Conservation (phyloP, 2,888 invertebrate species). For the Calameuta filiformis region DNA sequence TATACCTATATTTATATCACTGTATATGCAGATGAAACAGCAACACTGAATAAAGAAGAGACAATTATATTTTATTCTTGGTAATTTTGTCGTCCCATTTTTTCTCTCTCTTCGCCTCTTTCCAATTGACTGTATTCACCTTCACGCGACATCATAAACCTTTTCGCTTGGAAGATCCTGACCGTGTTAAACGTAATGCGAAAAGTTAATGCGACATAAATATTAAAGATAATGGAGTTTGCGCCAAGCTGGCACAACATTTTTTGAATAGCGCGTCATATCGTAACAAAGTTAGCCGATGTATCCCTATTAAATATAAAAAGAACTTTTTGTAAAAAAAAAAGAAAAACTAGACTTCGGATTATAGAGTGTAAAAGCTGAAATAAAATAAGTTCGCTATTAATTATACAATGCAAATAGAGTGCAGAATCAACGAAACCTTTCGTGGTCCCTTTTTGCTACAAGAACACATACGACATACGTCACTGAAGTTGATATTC, state of each 20-base stretch:
- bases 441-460: background rate
- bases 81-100: background rate
- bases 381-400: slow-evolving; percentile 3
- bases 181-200: background rate
- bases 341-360: background rate
- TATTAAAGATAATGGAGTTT: background rate
- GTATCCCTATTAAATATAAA: background rate
- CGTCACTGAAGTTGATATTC: background rate
- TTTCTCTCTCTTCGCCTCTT: background rate
- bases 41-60: background rate
- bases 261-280: background rate
- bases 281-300: background rate
- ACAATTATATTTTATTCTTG: background rate
- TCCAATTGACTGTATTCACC: background rate
- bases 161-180: background rate
- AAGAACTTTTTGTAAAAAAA: background rate
- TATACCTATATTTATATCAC: background rate
- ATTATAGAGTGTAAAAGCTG: slow-evolving; percentile 3
- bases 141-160: background rate
- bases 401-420: slow-evolving; percentile 44
- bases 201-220: background rate
- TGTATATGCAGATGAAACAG: background rate
- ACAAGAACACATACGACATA: background rate
- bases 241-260: background rate
- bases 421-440: background rate